Percentiles rank a stretch among this genome's conserved stretches.
phyloP scores from a whole-genome alignment of 2,888 invertebrate species.

The Danaus chrysippus region DNA sequence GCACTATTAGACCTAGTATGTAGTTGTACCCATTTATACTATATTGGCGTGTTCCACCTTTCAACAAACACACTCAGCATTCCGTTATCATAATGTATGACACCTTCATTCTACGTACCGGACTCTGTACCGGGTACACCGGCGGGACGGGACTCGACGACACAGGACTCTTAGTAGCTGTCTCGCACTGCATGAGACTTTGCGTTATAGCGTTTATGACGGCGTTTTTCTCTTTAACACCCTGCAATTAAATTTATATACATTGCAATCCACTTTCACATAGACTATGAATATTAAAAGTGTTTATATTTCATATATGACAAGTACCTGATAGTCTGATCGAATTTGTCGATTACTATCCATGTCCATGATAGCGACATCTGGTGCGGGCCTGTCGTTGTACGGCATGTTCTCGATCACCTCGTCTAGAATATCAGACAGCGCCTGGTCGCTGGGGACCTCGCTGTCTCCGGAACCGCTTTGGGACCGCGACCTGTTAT shows the following conservation, averaged over 20 bases:
- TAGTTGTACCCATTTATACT: too few species aligned
- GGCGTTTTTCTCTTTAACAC: conserved; percentile 83
- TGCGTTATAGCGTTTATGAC: conserved; percentile 94
- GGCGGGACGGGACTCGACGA: conserved; percentile 77
- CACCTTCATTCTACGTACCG: conserved; percentile 54
- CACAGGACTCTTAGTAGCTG: conserved; percentile 81
- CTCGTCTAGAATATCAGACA: conserved; percentile 91
- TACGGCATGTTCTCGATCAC: conserved; percentile 88
- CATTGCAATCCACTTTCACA: background rate
- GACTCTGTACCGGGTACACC: conserved; percentile 78
- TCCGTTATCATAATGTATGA: too few species aligned
- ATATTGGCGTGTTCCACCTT: too few species aligned
- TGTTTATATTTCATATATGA: background rate
- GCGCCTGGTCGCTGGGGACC: conserved; percentile 81
- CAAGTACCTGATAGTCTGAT: conserved; percentile 37
- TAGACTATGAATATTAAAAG: background rate
- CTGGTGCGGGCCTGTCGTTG: conserved; percentile 71
- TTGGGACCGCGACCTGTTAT: conserved; percentile 45
- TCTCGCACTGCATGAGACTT: conserved; percentile 92
- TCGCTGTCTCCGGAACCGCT: conserved; percentile 58
- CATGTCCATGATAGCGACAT: conserved; percentile 46
- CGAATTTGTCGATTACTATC: conserved; percentile 40
- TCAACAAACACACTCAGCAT: too few species aligned
- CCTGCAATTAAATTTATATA: conserved; percentile 47
- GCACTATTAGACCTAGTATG: too few species aligned